These are phyloP conservation scores for Odocoileus virginianus DNA, from an alignment of 2,113 vertebrate genomes.

Conservation along the genomic window DNA sequence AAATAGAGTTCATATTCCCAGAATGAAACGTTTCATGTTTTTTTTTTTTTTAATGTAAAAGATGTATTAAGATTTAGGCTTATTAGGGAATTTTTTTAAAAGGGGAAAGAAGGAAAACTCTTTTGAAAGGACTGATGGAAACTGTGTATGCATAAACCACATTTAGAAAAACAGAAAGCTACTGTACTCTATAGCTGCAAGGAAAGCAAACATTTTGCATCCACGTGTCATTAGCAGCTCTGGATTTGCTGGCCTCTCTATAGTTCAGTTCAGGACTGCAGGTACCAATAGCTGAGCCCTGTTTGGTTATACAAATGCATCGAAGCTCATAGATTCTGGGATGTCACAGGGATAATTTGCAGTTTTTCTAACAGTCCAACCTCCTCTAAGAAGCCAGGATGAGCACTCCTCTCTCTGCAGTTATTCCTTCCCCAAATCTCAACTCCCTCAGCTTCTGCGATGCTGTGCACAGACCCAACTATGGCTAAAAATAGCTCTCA, in stretches of 20 bases:
- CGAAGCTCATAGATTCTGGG: neutral
- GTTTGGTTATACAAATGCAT: slow-evolving; percentile 12
- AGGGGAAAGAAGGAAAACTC: neutral
- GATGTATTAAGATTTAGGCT: slow-evolving; percentile 26
- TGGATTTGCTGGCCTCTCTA: neutral
- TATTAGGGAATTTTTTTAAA: slow-evolving; percentile 7
- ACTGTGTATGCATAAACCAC: slow-evolving; percentile 46
- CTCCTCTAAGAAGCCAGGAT: neutral
- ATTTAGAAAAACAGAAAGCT: slow-evolving; percentile 64
- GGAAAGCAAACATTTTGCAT: slow-evolving; percentile 59
- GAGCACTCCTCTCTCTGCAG: neutral
- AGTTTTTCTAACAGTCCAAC: slow-evolving; percentile 6
- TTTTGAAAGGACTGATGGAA: slow-evolving; percentile 17
- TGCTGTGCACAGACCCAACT: neutral
- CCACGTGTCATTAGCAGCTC: slow-evolving; percentile 58
- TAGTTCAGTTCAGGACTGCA: neutral
- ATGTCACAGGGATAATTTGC: neutral
- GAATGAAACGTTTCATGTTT: neutral
- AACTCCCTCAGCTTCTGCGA: neutral
- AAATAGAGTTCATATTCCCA: slow-evolving; percentile 34
- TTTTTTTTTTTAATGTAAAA: slow-evolving; percentile 22
- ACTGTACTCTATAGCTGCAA: slow-evolving; percentile 47
- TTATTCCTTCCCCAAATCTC: neutral
- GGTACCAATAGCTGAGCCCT: slow-evolving; percentile 25
- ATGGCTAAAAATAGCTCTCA: slow-evolving; percentile 4